These are phyloP conservation scores for Melolontha melolontha DNA, from an alignment of 2,888 invertebrate genomes.

Conservation along the genomic window DNA sequence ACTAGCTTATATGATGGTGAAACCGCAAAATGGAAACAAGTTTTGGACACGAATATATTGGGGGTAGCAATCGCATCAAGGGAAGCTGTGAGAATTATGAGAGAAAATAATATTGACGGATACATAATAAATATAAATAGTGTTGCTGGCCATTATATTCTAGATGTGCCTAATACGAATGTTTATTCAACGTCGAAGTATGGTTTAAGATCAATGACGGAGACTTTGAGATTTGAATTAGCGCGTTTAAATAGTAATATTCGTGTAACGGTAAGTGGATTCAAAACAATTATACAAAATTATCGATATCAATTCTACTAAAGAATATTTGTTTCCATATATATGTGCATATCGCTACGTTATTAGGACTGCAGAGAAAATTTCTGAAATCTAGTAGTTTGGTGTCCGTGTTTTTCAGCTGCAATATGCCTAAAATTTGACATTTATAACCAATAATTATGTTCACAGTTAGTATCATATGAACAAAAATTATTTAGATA, in stretches of 20 bases:
- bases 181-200: slow-evolving; percentile 48
- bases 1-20: slow-evolving; percentile 46
- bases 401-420: no score
- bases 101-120: slow-evolving; percentile 47
- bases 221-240: slow-evolving; percentile 48
- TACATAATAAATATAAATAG: slow-evolving; percentile 52
- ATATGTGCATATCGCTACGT: no score
- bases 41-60: slow-evolving; percentile 48
- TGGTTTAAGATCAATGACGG: slow-evolving; percentile 49
- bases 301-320: no score
- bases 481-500: no score
- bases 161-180: slow-evolving; percentile 43
- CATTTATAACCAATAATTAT: no score
- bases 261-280: slow-evolving; percentile 42
- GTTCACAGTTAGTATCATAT: no score
- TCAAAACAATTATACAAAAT: no score
- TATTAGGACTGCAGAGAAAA: no score
- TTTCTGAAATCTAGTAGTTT: no score
- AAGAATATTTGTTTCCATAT: no score
- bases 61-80: slow-evolving; percentile 46
- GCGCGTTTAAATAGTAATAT: slow-evolving; percentile 41
- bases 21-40: slow-evolving; percentile 45
- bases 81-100: slow-evolving; percentile 50
- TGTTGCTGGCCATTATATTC: slow-evolving; percentile 46
- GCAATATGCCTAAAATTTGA: no score